A percentile compares a stretch with the other conserved stretches of the same genome.
Conservation (phyloP, 2,113 vertebrate species). For the Callithrix jacchus region DNA sequence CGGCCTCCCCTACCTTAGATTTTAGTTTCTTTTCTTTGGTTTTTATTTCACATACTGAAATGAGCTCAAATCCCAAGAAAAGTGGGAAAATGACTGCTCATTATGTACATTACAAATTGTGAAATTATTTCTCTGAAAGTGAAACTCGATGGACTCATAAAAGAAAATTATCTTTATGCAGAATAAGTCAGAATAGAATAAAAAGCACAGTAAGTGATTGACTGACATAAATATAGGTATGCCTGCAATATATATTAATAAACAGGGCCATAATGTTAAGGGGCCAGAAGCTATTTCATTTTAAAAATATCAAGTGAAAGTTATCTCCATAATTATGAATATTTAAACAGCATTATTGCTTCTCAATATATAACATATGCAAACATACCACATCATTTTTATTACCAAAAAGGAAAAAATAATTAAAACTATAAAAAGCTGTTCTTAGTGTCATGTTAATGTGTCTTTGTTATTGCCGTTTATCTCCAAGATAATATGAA, state of each 20-base stretch:
- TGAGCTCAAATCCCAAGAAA: neutral
- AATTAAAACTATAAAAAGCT: slow-evolving; percentile 80
- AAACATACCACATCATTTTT: slow-evolving; percentile 73
- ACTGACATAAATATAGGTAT: slow-evolving; percentile 50
- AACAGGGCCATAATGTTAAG: neutral
- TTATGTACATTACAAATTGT: slow-evolving; percentile 27
- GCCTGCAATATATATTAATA: slow-evolving; percentile 21
- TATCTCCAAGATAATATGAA: slow-evolving; percentile 69
- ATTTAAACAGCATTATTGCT: slow-evolving; percentile 65
- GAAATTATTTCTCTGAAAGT: slow-evolving; percentile 53
- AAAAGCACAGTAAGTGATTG: slow-evolving; percentile 17
- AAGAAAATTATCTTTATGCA: slow-evolving; percentile 50
- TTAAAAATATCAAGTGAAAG: slow-evolving; percentile 64
- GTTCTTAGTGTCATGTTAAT: slow-evolving; percentile 76
- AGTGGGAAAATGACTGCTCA: neutral
- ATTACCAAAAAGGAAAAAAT: slow-evolving; percentile 77
- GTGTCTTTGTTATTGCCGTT: slow-evolving; percentile 69
- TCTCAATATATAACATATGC: slow-evolving; percentile 68
- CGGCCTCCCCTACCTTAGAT: neutral
- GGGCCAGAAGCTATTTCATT: slow-evolving; percentile 50
- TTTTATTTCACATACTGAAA: neutral
- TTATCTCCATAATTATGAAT: slow-evolving; percentile 70
- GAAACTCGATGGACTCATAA: slow-evolving; percentile 34
- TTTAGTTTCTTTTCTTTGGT: neutral
- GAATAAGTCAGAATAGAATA: slow-evolving; percentile 8